Conservation (phyloP, 2,888 invertebrate species). For the Didymodactylos carnosus region DNA sequence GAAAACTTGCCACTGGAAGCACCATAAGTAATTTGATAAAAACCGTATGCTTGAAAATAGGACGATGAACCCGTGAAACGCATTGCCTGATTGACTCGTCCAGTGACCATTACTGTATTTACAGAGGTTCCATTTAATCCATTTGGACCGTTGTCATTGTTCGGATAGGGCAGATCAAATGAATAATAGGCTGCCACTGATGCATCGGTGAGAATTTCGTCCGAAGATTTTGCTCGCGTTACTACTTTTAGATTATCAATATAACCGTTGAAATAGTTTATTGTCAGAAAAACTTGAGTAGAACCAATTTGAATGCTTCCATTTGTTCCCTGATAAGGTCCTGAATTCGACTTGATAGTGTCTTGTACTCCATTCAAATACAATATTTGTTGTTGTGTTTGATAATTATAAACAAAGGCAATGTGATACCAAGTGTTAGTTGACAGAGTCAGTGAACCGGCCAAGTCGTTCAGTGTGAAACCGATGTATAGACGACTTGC, state of each 20-base stretch:
- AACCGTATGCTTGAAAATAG: neutral
- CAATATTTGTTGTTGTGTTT: neutral
- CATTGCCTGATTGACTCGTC: neutral
- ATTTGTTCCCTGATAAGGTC: neutral
- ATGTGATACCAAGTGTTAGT: neutral
- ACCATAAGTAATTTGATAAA: neutral
- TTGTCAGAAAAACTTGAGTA: neutral
- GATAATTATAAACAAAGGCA: neutral
- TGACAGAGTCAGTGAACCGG: neutral
- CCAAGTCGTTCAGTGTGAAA: neutral
- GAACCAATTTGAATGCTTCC: neutral
- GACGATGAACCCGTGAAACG: neutral
- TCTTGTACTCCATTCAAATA: neutral
- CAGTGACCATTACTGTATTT: neutral
- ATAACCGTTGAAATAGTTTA: neutral
- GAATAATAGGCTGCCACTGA: neutral
- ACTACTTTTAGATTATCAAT: neutral
- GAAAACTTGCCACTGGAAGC: neutral
- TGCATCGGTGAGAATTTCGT: neutral
- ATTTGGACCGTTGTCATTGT: neutral
- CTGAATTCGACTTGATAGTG: neutral
- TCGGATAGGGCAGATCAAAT: neutral
- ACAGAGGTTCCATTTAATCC: neutral
- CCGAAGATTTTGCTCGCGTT: neutral
- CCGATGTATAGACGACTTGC: neutral